Conservation (phyloP, 1,140 invertebrate genomes). For the Caenorhabditis brenneri region DNA sequence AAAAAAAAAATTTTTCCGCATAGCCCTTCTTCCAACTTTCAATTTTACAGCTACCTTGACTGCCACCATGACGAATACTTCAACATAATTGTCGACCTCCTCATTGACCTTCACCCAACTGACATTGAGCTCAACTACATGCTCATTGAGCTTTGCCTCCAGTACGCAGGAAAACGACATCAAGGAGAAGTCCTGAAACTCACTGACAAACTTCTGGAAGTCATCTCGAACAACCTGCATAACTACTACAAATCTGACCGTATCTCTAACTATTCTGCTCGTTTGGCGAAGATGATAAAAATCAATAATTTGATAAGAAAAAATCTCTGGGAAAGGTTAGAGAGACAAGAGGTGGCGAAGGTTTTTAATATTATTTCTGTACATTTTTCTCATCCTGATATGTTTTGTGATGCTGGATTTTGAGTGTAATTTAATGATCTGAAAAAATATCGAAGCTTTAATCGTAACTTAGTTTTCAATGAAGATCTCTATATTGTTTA, state of each 20-base stretch:
- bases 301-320: neutral
- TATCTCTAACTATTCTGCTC: neutral
- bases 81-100: neutral
- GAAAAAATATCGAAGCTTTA: neutral
- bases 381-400: conserved; percentile 20
- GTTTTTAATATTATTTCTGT: conserved; percentile 21
- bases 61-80: neutral
- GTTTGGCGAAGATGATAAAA: neutral
- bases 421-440: neutral
- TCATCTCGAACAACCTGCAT: neutral
- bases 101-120: neutral
- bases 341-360: neutral
- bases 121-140: neutral
- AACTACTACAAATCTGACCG: neutral
- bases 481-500: neutral
- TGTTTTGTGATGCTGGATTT: conserved; percentile 14
- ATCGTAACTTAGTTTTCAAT: neutral
- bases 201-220: neutral
- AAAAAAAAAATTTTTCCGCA: neutral
- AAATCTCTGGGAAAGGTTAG: neutral
- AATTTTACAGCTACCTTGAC: neutral
- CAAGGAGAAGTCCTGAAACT: neutral
- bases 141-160: conserved; percentile 6
- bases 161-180: neutral
- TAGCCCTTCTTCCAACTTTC: neutral